These are phyloP conservation scores for Anoplolepis gracilipes DNA, from an alignment of 1,140 invertebrate genomes.

Conservation along the genomic window DNA sequence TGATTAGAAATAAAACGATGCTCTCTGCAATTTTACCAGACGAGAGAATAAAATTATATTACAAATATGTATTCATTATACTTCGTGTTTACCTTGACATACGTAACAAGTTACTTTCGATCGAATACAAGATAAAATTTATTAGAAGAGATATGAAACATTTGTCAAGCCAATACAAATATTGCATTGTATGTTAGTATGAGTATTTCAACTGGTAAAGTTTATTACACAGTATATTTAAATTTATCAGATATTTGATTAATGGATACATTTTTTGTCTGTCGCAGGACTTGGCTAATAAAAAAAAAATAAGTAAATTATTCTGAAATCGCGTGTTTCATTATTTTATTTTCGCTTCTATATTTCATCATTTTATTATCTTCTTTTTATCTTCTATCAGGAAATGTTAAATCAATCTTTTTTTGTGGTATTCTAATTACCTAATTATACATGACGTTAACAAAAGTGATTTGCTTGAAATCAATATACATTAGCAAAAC, in stretches of 20 bases:
- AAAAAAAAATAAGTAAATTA: neutral
- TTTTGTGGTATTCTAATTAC: neutral
- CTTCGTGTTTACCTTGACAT: neutral
- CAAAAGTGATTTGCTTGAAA: neutral
- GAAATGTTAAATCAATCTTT: neutral
- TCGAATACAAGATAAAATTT: neutral
- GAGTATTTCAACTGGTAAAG: neutral
- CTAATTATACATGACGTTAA: neutral
- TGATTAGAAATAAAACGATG: neutral
- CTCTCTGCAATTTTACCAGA: constrained; percentile 7
- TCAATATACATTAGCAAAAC: neutral
- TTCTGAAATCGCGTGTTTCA: neutral
- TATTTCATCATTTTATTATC: neutral
- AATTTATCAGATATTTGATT: neutral
- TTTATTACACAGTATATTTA: neutral
- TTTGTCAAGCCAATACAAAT: neutral
- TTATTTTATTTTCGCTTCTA: neutral
- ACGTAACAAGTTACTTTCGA: neutral
- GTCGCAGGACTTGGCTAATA: neutral
- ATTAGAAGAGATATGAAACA: neutral
- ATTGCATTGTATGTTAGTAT: neutral
- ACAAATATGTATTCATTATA: neutral
- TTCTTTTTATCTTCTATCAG: too few species aligned
- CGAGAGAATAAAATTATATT: neutral
- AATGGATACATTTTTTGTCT: neutral